Evolutionary conservation across 2,113 vertebrate genomes (phyloP), one percentile per base, ranked within the genome.

Genomic region (Vulpes lagopus): DNA sequence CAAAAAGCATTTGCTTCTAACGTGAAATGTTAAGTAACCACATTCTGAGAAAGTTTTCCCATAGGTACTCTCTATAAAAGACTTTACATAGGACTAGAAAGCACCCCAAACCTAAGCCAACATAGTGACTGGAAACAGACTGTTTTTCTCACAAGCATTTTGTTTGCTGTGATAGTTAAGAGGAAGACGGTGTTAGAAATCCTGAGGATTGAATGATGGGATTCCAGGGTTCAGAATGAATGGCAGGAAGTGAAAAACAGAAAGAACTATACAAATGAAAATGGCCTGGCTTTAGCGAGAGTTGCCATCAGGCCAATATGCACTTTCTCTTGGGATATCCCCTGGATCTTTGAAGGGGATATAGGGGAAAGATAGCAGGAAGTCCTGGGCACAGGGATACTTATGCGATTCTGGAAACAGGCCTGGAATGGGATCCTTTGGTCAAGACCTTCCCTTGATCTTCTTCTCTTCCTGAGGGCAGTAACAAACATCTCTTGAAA

Each of bases 1-100:
- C 3, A 30, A 94, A 35, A 91, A 94, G 8, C 6, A 20, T 92
- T 92, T 83, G 25, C n/a, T 95, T 93, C 62, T 89, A 73, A 94
- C 76, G 73, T 92, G 64, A 93, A 93, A 95, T n/a, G 8, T 89
- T 57, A 89, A 86, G 20, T 55, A 86, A 65, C 14, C n/a, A 69
- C 57, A 65, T 81, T 74, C 27, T 43, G 57, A 89, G 82, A 64
- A 90, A 73, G 6, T 8, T 51, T 90, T 9, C 91, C 51, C 43
- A 92, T 74, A 64, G 38, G 2, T 51, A 43, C 0, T 38, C 11
- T 89, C 32, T 19, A 11, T 22, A 62, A 80, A 65, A 91, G 35
- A 82, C 14, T 51, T 89, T 35, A 11, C 11, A 14, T 27, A 59
- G 35, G 30, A 23, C 14, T 10, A 5, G 3, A 79, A 62, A 60